These are phyloP conservation scores for Dufourea novaeangliae DNA, from an alignment of 1,140 invertebrate species.

Conservation along the genomic window DNA sequence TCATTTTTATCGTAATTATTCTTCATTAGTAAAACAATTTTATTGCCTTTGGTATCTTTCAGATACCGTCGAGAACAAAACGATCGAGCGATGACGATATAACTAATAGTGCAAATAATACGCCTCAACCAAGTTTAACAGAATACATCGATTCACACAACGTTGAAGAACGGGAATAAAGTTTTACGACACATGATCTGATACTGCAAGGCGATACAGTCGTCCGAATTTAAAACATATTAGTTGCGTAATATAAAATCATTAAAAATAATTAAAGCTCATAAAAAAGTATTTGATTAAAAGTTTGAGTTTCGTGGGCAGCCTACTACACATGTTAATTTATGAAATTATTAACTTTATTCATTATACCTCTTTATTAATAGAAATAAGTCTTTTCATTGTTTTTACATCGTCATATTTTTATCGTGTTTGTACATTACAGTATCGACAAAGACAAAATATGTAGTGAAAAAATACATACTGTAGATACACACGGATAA, in stretches of 20 bases:
- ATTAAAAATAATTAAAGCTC: neutral
- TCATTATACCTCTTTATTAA: constrained; percentile 11
- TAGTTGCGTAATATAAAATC: neutral
- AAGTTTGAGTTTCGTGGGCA: neutral
- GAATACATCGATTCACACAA: neutral
- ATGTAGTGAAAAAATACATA: constrained; percentile 77
- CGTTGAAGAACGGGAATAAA: neutral
- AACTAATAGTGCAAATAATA: neutral
- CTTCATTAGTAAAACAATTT: neutral
- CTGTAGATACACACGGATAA: constrained; percentile 62
- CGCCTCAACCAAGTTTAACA: neutral
- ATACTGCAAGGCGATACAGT: neutral
- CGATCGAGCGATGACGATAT: neutral
- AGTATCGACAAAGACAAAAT: constrained; percentile 72
- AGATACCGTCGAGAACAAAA: neutral
- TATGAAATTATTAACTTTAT: neutral
- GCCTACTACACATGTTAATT: neutral
- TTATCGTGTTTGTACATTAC: neutral
- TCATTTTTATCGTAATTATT: neutral
- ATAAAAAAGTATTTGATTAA: neutral
- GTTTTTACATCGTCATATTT: constrained; percentile 1
- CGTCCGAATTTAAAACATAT: neutral
- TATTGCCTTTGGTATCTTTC: too few relatives aligned
- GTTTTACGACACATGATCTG: neutral
- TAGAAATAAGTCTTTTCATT: constrained; percentile 17